Conservation (phyloP, 2,113 vertebrate species). For the Kryptolebias marmoratus region DNA sequence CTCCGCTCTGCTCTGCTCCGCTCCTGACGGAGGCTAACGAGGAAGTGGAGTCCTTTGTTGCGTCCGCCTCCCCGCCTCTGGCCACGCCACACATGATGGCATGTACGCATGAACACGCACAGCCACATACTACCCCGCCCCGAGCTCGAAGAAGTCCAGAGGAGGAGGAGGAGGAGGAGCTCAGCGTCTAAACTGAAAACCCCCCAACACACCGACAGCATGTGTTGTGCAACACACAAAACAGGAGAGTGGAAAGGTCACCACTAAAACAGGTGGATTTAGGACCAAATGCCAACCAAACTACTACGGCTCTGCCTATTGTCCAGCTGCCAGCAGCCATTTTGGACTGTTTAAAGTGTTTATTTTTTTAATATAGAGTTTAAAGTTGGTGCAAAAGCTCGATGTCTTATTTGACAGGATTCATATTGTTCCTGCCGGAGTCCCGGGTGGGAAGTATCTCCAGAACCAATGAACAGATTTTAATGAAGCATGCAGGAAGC, state of each 20-base stretch:
- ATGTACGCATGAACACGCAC: slow-evolving; percentile 23
- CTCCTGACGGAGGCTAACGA: slow-evolving; percentile 1
- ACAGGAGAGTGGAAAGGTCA: neutral
- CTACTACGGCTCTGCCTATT: neutral
- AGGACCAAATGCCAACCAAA: too few species aligned
- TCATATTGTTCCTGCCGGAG: too few species aligned
- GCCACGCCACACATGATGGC: slow-evolving; percentile 48
- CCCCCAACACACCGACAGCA: neutral
- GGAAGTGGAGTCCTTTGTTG: slow-evolving; percentile 67
- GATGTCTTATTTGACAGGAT: too few species aligned
- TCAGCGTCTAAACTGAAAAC: slow-evolving; percentile 30
- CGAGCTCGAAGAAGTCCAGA: slow-evolving; percentile 39
- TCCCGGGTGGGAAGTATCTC: too few species aligned
- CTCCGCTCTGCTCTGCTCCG: slow-evolving; percentile 27
- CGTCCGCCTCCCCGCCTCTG: slow-evolving; percentile 51
- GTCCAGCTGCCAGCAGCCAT: too few species aligned
- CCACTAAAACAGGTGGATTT: too few species aligned
- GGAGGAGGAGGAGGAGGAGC: slow-evolving; percentile 31
- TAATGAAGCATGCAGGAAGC: too few species aligned
- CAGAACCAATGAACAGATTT: too few species aligned
- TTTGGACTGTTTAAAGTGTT: too few species aligned
- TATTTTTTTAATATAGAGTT: too few species aligned
- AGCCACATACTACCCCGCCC: slow-evolving; percentile 30
- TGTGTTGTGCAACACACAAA: too few species aligned
- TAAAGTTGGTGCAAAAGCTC: too few species aligned